These are phyloP conservation scores for Pogona vitticeps DNA, from an alignment of 2,113 vertebrate genomes.

Conservation along the genomic window DNA sequence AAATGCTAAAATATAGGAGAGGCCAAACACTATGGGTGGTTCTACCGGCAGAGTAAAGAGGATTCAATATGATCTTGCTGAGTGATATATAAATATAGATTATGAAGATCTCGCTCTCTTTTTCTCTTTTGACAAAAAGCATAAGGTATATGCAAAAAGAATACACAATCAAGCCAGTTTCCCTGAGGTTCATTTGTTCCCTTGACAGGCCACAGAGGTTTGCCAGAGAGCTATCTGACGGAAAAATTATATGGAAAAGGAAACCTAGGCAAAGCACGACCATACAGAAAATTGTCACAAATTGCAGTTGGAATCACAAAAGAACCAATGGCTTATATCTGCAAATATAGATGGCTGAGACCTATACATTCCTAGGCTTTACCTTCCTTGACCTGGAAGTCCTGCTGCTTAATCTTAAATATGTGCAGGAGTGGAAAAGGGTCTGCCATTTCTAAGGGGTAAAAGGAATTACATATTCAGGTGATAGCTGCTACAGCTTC, in stretches of 20 bases:
- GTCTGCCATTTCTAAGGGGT: neutral
- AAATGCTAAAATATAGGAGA: conserved; percentile 24
- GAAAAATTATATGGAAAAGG: conserved; percentile 45
- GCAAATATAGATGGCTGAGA: neutral
- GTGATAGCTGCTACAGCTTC: neutral
- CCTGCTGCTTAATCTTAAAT: neutral
- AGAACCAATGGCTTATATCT: neutral
- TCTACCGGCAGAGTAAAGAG: neutral
- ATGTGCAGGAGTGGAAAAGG: neutral
- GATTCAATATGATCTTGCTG: conserved; percentile 24
- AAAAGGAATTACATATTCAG: neutral
- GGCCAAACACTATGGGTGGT: conserved; percentile 20
- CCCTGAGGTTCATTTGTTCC: conserved; percentile 41
- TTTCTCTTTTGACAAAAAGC: conserved; percentile 30
- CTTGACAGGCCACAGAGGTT: conserved; percentile 61
- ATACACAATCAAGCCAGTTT: conserved; percentile 43
- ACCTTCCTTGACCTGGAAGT: neutral
- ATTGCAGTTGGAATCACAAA: conserved; percentile 41
- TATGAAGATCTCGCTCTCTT: conserved; percentile 52
- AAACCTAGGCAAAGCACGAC: conserved; percentile 61
- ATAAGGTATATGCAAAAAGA: conserved; percentile 61
- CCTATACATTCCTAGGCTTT: neutral
- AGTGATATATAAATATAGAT: conserved; percentile 66
- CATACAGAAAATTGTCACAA: conserved; percentile 61
- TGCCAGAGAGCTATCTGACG: conserved; percentile 47